Evolutionary conservation across 2,113 vertebrate species (phyloP), one percentile per base, ranked within the genome.

Genomic region (Hystrix cristata): DNA sequence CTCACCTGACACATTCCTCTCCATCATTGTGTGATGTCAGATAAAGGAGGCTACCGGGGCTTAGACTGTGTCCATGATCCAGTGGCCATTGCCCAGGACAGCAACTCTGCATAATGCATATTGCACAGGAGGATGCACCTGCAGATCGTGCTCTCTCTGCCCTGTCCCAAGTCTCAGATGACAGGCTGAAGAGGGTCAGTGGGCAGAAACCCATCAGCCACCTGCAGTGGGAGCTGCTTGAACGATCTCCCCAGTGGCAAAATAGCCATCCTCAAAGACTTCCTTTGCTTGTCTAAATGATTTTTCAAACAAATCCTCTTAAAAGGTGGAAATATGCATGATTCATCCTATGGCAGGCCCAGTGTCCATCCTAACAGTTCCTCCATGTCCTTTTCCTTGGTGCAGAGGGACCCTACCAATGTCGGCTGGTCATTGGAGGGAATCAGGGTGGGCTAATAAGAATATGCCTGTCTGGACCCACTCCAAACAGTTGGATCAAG

Each of bases 391-490:
- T 16, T 29, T 7, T 57, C 67, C 34, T 7, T 38, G 2, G 5
- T 2, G 0, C 0, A 0, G 23, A 74, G 29, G 21, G 1, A 2
- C 12, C 34, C 86, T 4, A 0, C 3, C 0, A 13, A 0, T 48
- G 48, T 4, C 0, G 43, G 62, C 5, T 8, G 51, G 5, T 11
- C 7, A 43, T 1, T 25, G 62, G 53, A 62, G n/a, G 29, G 46
- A 31, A n/a, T 48, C 51, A 15, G 3, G 0, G 12, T 1, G n/a
- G 16, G 25, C 23, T 0, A 0, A 27, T 1, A 15, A 48, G 46
- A 15, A 64, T 38, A 5, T 31, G 27, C 21, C 1, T 8, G 2
- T 38, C 16, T 23, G 80, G 14, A 2, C 64, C 3, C 48, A 7
- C 29, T 43, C 48, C 51, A 3, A 1, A 13, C 3, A 46, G 10